phyloP scores from a whole-genome alignment of 2,113 vertebrate genomes.

The Clinocottus analis region DNA sequence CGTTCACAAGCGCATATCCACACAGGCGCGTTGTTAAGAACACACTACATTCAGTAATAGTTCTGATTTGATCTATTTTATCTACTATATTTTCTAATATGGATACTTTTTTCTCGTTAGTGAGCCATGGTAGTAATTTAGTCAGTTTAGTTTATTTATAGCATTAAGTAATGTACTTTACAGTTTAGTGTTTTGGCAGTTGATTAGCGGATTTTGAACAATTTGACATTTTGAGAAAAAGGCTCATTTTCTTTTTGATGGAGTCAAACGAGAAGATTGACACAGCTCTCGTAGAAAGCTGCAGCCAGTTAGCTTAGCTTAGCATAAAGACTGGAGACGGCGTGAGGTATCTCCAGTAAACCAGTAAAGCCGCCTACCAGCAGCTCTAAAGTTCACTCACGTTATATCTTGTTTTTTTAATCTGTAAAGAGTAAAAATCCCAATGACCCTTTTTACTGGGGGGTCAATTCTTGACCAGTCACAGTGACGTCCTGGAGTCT shows the following conservation, averaged over 20 bases:
- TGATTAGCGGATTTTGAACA: no score
- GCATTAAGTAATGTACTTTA: background rate
- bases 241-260: no score
- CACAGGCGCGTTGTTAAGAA: background rate
- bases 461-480: background rate
- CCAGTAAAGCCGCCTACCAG: no score
- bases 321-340: no score
- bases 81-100: background rate
- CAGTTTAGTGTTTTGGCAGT: background rate
- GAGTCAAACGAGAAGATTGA: no score
- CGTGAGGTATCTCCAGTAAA: no score
- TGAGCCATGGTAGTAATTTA: background rate
- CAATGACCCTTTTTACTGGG: background rate
- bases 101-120: background rate
- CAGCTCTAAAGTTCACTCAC: background rate
- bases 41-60: background rate
- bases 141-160: background rate
- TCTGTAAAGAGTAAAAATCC: background rate
- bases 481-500: background rate
- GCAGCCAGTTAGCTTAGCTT: no score
- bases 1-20: constrained; percentile 2
- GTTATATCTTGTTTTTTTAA: background rate
- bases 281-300: no score
- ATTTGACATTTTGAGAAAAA: no score
- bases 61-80: background rate